Conservation (phyloP, 2,797 vertebrate genomes). For the Xerus rutilus region DNA sequence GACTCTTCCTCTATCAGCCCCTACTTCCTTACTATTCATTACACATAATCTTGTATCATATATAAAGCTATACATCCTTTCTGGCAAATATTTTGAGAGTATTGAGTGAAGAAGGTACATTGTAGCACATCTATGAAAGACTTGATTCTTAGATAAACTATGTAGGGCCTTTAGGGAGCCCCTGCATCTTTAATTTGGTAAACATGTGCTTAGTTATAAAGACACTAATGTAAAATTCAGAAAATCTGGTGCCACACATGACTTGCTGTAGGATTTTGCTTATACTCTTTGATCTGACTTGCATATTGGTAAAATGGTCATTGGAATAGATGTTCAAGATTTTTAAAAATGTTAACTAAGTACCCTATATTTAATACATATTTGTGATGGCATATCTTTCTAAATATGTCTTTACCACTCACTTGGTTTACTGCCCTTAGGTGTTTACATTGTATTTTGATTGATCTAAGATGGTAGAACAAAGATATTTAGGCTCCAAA, state of each 20-base stretch:
- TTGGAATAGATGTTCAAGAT: conserved; percentile 20
- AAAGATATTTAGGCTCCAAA: conserved; percentile 37
- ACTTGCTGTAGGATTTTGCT: background rate
- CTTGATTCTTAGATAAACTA: background rate
- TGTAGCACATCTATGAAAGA: background rate
- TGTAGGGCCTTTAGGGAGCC: background rate
- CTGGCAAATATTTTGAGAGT: conserved; percentile 36
- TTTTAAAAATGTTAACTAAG: conserved; percentile 6
- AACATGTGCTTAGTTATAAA: background rate
- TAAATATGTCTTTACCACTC: background rate
- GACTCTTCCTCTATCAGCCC: background rate
- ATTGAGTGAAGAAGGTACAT: background rate
- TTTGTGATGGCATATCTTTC: background rate
- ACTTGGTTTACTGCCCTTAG: background rate
- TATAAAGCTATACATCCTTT: background rate
- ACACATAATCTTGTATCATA: background rate
- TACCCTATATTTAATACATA: background rate
- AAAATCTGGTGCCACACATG: background rate
- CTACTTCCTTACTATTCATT: background rate
- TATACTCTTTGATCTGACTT: background rate
- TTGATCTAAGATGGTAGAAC: conserved; percentile 21
- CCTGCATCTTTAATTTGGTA: background rate
- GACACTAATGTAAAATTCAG: background rate
- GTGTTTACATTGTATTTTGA: conserved; percentile 15
- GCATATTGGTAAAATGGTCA: conserved; percentile 33